Evolutionary conservation across 2,888 invertebrate species (phyloP), one percentile per base, ranked within the genome.

Genomic region (Drosophila percnosoma): DNA sequence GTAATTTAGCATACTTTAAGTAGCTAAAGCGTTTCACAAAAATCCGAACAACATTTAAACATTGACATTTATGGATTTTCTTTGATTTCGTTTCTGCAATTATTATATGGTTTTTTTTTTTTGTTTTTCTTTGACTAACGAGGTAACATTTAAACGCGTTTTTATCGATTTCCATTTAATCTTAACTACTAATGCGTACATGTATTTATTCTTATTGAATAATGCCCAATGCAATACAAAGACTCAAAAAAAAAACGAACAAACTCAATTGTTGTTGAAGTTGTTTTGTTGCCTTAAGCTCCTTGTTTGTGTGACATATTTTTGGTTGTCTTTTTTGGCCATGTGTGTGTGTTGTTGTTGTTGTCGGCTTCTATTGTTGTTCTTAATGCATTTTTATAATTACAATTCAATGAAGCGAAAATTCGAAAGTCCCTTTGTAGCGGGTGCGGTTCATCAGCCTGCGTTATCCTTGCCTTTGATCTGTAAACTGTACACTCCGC

Each of bases 111-210:
- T 31, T 31, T 36, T 27, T 48, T 51, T 11, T 53, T 59, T 51
- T 62, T 48, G 49, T 57, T 49, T 55, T 51, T 53, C 58, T 62
- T 75, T 71, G 24, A 75, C 87, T 91, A 91, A 91, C 91, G 91
- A 91, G 90, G 91, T 91, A 90, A 90, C 90, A 90, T 89, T 91
- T 87, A 90, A 91, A 90, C 83, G 79, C 75, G 67, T 82, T 83
- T 54, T 63, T 77, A 45, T 36, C 58, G 40, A 49, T 69, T 75
- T 82, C 64, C 67, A 64, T 73, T 78, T 68, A 51, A 63, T 69
- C 68, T 76, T 76, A 79, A 75, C 67, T 73, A 73, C 73, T 76
- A 73, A 76, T 13, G 58, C 33, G 31, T 62, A 63, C 42, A 55
- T 27, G 27, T 63, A 59, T n/a, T 59, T 45, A 27, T 57, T 31